Evolutionary conservation across 2,888 invertebrate species (phyloP).

Genomic region (Caprella mutica): DNA sequence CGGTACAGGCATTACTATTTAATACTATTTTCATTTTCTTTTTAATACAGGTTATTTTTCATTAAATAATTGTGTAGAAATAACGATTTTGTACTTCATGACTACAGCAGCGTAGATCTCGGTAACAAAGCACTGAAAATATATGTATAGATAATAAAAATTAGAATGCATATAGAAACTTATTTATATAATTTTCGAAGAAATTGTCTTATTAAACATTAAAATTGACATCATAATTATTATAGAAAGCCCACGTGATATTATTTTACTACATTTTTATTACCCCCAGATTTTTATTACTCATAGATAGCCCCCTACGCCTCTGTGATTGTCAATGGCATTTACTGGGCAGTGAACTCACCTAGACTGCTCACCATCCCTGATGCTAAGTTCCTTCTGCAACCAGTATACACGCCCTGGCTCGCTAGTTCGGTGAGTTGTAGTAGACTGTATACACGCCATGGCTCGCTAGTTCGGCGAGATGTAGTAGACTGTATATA

Average conservation of each 20-base stretch:
- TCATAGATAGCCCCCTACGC: slow-evolving; percentile 86
- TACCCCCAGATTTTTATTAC: slow-evolving; percentile 12
- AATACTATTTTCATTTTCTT: no score
- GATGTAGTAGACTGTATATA: no score
- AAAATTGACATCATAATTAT: not conserved
- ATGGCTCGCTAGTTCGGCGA: no score
- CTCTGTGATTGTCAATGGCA: slow-evolving; percentile 92
- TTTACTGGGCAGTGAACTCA: slow-evolving; percentile 96
- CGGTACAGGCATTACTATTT: no score
- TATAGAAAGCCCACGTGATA: not conserved
- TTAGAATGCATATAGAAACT: not conserved
- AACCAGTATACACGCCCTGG: slow-evolving; percentile 86
- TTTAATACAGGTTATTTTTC: no score
- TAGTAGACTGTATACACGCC: no score
- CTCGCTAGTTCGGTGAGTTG: slow-evolving; percentile 67
- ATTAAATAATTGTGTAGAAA: no score
- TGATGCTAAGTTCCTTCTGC: slow-evolving; percentile 86
- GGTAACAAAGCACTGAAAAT: not conserved
- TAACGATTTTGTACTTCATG: no score
- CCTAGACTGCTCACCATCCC: slow-evolving; percentile 94
- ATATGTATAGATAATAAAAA: not conserved
- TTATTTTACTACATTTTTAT: not conserved
- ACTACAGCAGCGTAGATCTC: no score
- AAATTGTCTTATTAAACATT: not conserved
- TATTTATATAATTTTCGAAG: not conserved